Conservation (phyloP, 1,140 invertebrate species). For the Leguminivora glycinivorella region DNA sequence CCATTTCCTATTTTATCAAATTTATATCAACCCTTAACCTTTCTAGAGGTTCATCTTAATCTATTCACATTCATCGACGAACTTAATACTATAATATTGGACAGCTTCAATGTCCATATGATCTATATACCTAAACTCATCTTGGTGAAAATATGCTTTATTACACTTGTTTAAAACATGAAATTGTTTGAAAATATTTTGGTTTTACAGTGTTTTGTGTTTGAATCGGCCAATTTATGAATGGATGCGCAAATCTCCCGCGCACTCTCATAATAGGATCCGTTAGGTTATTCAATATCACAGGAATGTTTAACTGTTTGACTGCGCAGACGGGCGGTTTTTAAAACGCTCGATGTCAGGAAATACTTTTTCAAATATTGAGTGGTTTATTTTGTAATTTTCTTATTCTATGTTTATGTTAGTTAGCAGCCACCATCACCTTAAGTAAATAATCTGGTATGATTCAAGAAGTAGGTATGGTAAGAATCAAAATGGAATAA, state of each 20-base stretch:
- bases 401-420: no score
- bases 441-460: no score
- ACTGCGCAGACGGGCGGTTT: conserved; percentile 35
- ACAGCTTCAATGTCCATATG: neutral
- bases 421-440: no score
- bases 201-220: neutral
- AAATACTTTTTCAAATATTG: neutral
- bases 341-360: conserved; percentile 28
- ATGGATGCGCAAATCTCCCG: conserved; percentile 54
- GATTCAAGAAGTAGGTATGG: no score
- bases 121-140: neutral
- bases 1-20: conserved; percentile 8
- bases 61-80: conserved; percentile 9
- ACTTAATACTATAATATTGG: conserved; percentile 13
- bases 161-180: neutral
- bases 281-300: conserved; percentile 61
- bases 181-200: neutral
- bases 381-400: neutral
- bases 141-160: neutral
- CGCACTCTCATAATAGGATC: conserved; percentile 47
- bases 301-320: conserved; percentile 29
- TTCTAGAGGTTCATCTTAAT: neutral
- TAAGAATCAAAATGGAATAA: no score
- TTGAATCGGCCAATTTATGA: conserved; percentile 41
- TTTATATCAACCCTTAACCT: conserved; percentile 15